Percentiles rank a stretch among this genome's conserved stretches.
Conservation (phyloP, 2,113 vertebrate species). For the Oryzias melastigma region DNA sequence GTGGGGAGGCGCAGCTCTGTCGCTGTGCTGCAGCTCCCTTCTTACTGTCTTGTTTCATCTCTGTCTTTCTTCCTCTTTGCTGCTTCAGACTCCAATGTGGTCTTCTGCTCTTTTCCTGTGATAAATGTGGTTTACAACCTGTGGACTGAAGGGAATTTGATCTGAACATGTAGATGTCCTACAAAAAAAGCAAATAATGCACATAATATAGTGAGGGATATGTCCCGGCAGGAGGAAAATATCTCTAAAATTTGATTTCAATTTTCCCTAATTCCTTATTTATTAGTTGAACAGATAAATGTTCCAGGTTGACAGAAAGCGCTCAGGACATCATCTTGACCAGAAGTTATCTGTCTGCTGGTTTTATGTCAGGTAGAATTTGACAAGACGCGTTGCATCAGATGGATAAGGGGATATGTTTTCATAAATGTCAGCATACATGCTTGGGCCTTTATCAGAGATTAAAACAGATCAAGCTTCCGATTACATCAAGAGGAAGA, state of each 20-base stretch:
- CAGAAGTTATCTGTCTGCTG: conserved; percentile 9
- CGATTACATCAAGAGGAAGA: conserved; percentile 42
- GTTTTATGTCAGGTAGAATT: conserved; percentile 9
- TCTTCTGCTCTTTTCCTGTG: conserved; percentile 23
- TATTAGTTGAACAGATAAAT: conserved; percentile 29
- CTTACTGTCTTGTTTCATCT: conserved; percentile 32
- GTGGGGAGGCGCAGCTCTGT: conserved; percentile 29
- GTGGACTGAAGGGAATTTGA: conserved; percentile 56
- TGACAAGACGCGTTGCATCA: conserved; percentile 11
- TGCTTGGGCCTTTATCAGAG: conserved; percentile 20
- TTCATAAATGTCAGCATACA: conserved; percentile 10
- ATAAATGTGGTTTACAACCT: conserved; percentile 47
- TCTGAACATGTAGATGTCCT: conserved; percentile 25
- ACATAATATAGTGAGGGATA: not conserved
- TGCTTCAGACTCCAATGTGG: conserved; percentile 24
- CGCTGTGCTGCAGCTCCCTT: conserved; percentile 2
- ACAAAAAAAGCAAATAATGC: not conserved
- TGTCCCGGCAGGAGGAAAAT: not conserved
- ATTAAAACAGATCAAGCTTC: conserved; percentile 23
- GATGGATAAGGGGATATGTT: not conserved
- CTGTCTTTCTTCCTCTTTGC: conserved; percentile 42
- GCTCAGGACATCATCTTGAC: conserved; percentile 7
- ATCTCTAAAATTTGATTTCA: too few species aligned
- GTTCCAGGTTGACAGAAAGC: not conserved
- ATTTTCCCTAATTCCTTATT: not conserved